Conservation (phyloP, 2,113 vertebrate genomes). For the Onychostoma macrolepis region DNA sequence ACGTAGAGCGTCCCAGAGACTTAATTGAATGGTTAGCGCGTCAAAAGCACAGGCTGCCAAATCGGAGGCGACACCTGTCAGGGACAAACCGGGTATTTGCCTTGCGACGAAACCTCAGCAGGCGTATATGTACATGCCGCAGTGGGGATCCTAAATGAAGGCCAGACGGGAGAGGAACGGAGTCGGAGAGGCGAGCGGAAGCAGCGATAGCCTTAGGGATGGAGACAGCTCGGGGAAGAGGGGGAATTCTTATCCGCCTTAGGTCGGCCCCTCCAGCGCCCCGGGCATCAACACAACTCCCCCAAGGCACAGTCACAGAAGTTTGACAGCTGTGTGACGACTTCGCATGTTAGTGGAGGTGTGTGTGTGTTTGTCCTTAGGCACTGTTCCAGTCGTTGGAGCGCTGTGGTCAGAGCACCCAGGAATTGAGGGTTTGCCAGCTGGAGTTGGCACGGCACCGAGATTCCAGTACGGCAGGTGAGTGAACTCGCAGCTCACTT, state of each 20-base stretch:
- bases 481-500: slow-evolving; percentile 27
- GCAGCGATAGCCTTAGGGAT: slow-evolving; percentile 67
- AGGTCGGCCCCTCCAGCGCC: slow-evolving; percentile 67
- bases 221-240: slow-evolving; percentile 51
- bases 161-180: slow-evolving; percentile 62
- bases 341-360: slow-evolving; percentile 54
- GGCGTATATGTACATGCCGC: slow-evolving; percentile 62
- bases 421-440: slow-evolving; percentile 69
- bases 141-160: slow-evolving; percentile 72
- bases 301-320: slow-evolving; percentile 64
- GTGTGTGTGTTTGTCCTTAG: slow-evolving; percentile 62
- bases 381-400: slow-evolving; percentile 66
- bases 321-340: slow-evolving; percentile 72
- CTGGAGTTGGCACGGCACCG: slow-evolving; percentile 66
- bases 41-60: slow-evolving; percentile 62
- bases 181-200: slow-evolving; percentile 36
- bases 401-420: slow-evolving; percentile 67
- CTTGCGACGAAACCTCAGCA: slow-evolving; percentile 45
- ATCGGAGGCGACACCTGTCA: slow-evolving; percentile 77
- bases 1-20: background rate
- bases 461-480: slow-evolving; percentile 69
- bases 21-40: slow-evolving; percentile 77
- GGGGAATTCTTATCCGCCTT: slow-evolving; percentile 68
- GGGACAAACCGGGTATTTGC: slow-evolving; percentile 33
- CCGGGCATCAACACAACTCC: slow-evolving; percentile 65